These are phyloP conservation scores for Amniataba percoides DNA, from an alignment of 2,797 vertebrate species.

Conservation along the genomic window DNA sequence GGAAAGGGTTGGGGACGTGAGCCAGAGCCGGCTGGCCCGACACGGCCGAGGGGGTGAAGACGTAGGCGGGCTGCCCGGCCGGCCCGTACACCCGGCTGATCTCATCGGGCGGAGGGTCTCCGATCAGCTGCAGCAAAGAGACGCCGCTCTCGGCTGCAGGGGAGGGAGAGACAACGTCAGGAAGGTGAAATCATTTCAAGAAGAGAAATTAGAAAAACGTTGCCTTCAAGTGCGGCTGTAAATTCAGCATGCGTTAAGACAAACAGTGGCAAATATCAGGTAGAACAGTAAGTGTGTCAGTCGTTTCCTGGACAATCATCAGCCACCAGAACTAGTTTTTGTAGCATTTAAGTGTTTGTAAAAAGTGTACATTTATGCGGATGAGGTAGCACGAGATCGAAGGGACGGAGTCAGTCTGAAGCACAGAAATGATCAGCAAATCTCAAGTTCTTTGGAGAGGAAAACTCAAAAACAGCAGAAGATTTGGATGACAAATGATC, in stretches of 20 bases:
- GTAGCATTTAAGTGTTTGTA: background rate
- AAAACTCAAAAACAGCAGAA: background rate
- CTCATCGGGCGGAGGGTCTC: conserved; percentile 83
- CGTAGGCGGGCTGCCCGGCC: conserved; percentile 74
- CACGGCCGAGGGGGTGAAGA: conserved; percentile 80
- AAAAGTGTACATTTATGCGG: background rate
- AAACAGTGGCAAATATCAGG: background rate
- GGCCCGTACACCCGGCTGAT: conserved; percentile 81
- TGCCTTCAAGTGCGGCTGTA: conserved; percentile 6
- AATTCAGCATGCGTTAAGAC: background rate
- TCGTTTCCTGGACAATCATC: background rate
- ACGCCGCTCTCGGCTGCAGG: conserved; percentile 82
- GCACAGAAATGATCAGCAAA: conserved; percentile 61
- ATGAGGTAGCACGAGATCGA: background rate
- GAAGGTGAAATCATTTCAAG: background rate
- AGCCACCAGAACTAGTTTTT: background rate
- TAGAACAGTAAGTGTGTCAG: no score
- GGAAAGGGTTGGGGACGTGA: conserved; percentile 89
- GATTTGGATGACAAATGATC: background rate
- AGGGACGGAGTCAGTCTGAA: conserved; percentile 21
- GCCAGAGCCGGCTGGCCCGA: conserved; percentile 85
- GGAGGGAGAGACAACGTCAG: conserved; percentile 3
- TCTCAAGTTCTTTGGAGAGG: conserved; percentile 45
- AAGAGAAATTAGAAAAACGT: background rate
- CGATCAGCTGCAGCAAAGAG: conserved; percentile 89